Evolutionary conservation across 2,888 invertebrate genomes (phyloP).

Genomic region (Stenotaenia linearis): DNA sequence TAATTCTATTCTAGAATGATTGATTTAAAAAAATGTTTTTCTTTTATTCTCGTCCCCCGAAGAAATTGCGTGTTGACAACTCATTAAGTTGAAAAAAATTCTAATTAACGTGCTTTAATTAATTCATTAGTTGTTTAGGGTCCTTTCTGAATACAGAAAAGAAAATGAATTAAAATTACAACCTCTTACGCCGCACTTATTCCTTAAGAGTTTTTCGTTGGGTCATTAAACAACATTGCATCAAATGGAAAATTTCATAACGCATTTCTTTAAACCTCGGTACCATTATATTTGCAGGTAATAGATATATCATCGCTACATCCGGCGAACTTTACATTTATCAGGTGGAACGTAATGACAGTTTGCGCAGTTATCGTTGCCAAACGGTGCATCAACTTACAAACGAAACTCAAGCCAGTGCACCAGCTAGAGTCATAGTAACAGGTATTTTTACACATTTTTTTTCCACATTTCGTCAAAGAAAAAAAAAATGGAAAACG

Average conservation of each 20-base stretch:
- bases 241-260: not conserved
- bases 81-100: not conserved
- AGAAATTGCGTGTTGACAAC: not conserved
- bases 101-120: not conserved
- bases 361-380: slow-evolving; percentile 33
- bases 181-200: not conserved
- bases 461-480: not conserved
- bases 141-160: too few relatives aligned
- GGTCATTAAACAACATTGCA: not conserved
- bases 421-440: slow-evolving; percentile 35
- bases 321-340: slow-evolving; percentile 35
- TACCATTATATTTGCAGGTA: not conserved
- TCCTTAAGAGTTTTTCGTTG: not conserved
- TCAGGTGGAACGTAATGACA: slow-evolving; percentile 35
- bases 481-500: not conserved
- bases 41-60: not conserved
- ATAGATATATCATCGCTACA: slow-evolving; percentile 14
- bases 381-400: slow-evolving; percentile 34
- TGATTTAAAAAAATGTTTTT: not conserved
- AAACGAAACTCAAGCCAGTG: slow-evolving; percentile 36
- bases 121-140: not conserved
- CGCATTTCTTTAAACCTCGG: too few relatives aligned
- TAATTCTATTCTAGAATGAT: too few relatives aligned
- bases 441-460: slow-evolving; percentile 31
- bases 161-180: not conserved